Percentiles rank a stretch among this genome's conserved stretches.
Evolutionary conservation across 2,888 invertebrate species (phyloP).

Genomic region (Drosophila kambysellisi): DNA sequence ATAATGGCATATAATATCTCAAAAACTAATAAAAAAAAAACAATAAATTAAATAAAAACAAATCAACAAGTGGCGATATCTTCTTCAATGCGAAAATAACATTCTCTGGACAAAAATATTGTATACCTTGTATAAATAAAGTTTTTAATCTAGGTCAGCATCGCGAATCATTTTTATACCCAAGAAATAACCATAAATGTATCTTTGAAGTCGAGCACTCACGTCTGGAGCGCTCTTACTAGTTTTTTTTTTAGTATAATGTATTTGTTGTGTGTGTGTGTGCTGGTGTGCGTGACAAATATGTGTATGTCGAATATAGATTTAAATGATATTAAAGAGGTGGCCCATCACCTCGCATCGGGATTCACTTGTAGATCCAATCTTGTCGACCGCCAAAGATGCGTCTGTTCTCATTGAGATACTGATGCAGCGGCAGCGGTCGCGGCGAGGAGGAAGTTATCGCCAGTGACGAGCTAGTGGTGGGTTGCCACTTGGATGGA

Average conservation of each 20-base stretch:
- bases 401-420: slow-evolving; percentile 54
- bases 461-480: slow-evolving; percentile 12
- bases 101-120: background rate
- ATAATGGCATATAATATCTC: background rate
- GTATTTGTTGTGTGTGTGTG: slow-evolving; percentile 1
- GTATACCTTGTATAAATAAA: background rate
- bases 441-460: slow-evolving; percentile 62
- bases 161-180: background rate
- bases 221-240: background rate
- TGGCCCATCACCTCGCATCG: background rate
- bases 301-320: slow-evolving; percentile 5
- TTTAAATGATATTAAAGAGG: slow-evolving; percentile 5
- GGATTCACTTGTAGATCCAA: slow-evolving; percentile 55
- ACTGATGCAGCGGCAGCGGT: slow-evolving; percentile 70
- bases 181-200: background rate
- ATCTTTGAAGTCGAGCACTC: background rate
- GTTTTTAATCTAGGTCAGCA: background rate
- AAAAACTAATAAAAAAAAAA: background rate
- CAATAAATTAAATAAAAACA: background rate
- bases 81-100: background rate
- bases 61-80: background rate
- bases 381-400: slow-evolving; percentile 37
- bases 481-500: slow-evolving; percentile 70
- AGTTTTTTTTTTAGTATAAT: slow-evolving; percentile 4
- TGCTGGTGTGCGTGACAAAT: slow-evolving; percentile 7